Base-by-base conservation (phyloP, 2,888 invertebrate species). In the Microchrysa polita region DNA sequence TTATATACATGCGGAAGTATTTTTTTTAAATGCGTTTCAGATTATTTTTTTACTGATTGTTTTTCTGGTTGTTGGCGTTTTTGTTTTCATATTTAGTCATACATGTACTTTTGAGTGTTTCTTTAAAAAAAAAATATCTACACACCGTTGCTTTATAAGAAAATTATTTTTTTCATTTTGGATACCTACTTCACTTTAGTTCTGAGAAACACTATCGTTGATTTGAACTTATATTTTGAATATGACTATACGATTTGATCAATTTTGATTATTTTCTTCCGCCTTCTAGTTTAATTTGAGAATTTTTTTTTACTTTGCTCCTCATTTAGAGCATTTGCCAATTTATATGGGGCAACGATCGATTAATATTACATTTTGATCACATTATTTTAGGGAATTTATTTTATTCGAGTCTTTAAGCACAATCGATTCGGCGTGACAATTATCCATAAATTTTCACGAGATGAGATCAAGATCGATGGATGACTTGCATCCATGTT, bases 331-430 rank as follows among this genome's bases (percentile, higher is more conserved):
- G 22, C 14, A 9, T 59, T 59, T 14, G 59, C 59, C 27, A 55
- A 16, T 55, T 9, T 55, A 20, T n/a, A 1, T 7, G 2, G 55
- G n/a, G 18, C 20, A 55, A 20, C 7, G 52, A 55, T 55, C 55
- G 55, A 16, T 52, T 20, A 34, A 34, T 34, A 5, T 34, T 34
- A 34, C 27, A 34, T 48, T 48, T 12, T 48, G 48, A 48, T 34
- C 48, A n/a, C 14, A n/a, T n/a, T n/a, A n/a, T n/a, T n/a, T n/a
- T n/a, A 12, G 4, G 48, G 14, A 12, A 5, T n/a, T 48, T 48
- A 65, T 65, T 65, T 65, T 22, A 65, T 40, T 48, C 65, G 65
- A 65, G 48, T 65, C 48, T 65, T 65, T n/a, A 65, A 48, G 20
- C 65, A 65, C 18, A 44, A 20, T 14, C 18, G 14, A 18, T 44